These are phyloP conservation scores for Carpatolechia fugitivella DNA, from an alignment of 2,888 invertebrate genomes.

Conservation along the genomic window DNA sequence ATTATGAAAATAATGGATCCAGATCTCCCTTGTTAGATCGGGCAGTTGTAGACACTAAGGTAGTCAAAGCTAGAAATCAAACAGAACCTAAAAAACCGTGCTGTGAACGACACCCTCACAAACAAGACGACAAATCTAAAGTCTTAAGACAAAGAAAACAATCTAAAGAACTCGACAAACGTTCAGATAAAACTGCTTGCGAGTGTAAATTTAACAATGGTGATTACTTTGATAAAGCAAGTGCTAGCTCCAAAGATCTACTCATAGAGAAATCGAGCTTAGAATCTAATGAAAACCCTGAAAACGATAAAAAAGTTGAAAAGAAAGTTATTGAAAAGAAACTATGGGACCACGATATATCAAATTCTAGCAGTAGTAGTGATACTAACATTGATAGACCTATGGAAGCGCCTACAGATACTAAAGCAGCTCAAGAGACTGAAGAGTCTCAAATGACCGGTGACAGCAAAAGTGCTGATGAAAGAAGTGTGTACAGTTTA, in stretches of 20 bases:
- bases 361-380: conserved; percentile 80
- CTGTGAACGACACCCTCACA: conserved; percentile 54
- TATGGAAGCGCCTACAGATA: conserved; percentile 40
- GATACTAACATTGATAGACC: conserved; percentile 68
- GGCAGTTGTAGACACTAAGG: conserved; percentile 58
- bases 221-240: conserved; percentile 81
- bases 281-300: conserved; percentile 72
- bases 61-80: conserved; percentile 61
- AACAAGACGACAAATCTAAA: conserved; percentile 60
- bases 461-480: conserved; percentile 66
- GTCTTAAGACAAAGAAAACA: conserved; percentile 66
- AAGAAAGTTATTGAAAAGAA: conserved; percentile 56
- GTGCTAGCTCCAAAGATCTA: conserved; percentile 85
- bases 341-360: conserved; percentile 76
- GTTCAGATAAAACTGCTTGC: conserved; percentile 41
- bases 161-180: conserved; percentile 49
- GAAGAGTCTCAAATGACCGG: conserved; percentile 59
- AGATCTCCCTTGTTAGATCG: conserved; percentile 83
- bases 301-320: conserved; percentile 45
- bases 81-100: conserved; percentile 61
- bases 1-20: conserved; percentile 84
- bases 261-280: conserved; percentile 79
- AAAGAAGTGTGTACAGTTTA: conserved; percentile 67
- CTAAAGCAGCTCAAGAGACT: conserved; percentile 45
- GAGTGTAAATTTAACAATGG: conserved; percentile 53